A percentile compares a stretch with the other conserved stretches of the same genome.
Evolutionary conservation across 1,140 invertebrate species (phyloP).

Genomic region (Sinonovacula constricta): DNA sequence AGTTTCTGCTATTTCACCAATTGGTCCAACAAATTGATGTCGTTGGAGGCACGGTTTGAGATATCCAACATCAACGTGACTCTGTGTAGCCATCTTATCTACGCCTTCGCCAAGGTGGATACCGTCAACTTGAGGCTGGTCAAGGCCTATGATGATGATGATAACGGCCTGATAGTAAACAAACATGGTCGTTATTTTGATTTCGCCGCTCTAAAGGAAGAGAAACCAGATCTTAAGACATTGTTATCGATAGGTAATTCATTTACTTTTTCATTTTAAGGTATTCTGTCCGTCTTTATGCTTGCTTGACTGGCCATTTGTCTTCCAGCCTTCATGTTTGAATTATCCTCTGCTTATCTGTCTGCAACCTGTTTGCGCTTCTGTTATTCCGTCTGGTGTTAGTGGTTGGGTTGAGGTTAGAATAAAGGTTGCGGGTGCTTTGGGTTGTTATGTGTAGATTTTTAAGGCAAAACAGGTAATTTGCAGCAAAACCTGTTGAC

Average conservation of each 20-base stretch:
- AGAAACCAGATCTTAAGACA: conserved; percentile 85
- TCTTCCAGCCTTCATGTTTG: not conserved
- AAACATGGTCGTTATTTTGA: conserved; percentile 43
- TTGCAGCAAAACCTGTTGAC: too few species aligned
- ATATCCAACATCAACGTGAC: conserved; percentile 91
- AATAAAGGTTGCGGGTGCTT: too few species aligned
- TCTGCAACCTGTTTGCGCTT: not conserved
- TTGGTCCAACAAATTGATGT: conserved; percentile 93
- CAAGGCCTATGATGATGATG: conserved; percentile 56
- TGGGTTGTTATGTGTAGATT: too few species aligned
- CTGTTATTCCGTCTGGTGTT: too few species aligned
- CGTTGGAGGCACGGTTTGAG: conserved; percentile 87
- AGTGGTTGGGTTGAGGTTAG: too few species aligned
- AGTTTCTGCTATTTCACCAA: conserved; percentile 92
- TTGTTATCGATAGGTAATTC: conserved; percentile 61
- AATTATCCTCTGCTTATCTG: not conserved
- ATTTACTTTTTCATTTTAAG: not conserved
- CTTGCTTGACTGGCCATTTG: not conserved
- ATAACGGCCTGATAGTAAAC: conserved; percentile 42
- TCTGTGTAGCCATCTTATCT: conserved; percentile 96
- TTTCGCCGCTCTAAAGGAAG: conserved; percentile 88
- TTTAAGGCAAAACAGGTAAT: too few species aligned
- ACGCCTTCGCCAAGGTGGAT: conserved; percentile 90
- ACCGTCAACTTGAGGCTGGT: conserved; percentile 44
- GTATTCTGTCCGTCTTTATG: not conserved